Conservation (phyloP, 1,140 invertebrate species). For the Eumaeus atala region DNA sequence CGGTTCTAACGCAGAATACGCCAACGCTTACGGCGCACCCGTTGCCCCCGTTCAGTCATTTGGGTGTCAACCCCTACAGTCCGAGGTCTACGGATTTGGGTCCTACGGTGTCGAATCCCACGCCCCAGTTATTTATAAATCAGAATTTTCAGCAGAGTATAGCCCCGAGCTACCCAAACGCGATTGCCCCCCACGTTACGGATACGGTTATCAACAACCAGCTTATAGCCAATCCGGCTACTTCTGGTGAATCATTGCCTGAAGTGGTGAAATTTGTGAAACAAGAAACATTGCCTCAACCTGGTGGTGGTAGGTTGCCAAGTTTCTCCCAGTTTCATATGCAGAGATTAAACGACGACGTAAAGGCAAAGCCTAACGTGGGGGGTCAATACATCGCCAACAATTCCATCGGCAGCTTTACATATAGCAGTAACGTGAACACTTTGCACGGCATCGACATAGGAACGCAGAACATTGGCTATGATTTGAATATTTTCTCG, state of each 20-base stretch:
- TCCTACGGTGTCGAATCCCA: slow-evolving; percentile 77
- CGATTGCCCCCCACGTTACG: slow-evolving; percentile 87
- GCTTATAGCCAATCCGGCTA: slow-evolving; percentile 78
- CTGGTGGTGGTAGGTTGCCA: slow-evolving; percentile 75
- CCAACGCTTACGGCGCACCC: slow-evolving; percentile 76
- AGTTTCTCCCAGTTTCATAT: slow-evolving; percentile 79
- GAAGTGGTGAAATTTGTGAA: slow-evolving; percentile 66
- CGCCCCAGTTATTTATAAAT: slow-evolving; percentile 74
- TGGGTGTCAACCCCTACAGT: slow-evolving; percentile 72
- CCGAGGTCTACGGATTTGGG: slow-evolving; percentile 72
- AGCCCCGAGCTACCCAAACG: slow-evolving; percentile 83
- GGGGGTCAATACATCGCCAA: slow-evolving; percentile 80
- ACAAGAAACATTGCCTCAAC: slow-evolving; percentile 64
- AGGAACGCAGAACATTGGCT: slow-evolving; percentile 43
- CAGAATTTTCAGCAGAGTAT: slow-evolving; percentile 76
- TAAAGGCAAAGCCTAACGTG: slow-evolving; percentile 78
- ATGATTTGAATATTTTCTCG: slow-evolving; percentile 51
- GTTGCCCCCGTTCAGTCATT: slow-evolving; percentile 73
- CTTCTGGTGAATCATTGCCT: slow-evolving; percentile 79
- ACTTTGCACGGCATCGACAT: slow-evolving; percentile 60
- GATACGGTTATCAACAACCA: slow-evolving; percentile 81
- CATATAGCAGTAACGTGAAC: slow-evolving; percentile 58
- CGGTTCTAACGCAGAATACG: slow-evolving; percentile 74
- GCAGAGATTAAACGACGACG: slow-evolving; percentile 73
- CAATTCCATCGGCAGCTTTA: slow-evolving; percentile 71